A percentile compares a stretch with the other conserved stretches of the same genome.
These are phyloP conservation scores for Sus scrofa DNA, from an alignment of 2,113 vertebrate genomes.

Conservation along the genomic window DNA sequence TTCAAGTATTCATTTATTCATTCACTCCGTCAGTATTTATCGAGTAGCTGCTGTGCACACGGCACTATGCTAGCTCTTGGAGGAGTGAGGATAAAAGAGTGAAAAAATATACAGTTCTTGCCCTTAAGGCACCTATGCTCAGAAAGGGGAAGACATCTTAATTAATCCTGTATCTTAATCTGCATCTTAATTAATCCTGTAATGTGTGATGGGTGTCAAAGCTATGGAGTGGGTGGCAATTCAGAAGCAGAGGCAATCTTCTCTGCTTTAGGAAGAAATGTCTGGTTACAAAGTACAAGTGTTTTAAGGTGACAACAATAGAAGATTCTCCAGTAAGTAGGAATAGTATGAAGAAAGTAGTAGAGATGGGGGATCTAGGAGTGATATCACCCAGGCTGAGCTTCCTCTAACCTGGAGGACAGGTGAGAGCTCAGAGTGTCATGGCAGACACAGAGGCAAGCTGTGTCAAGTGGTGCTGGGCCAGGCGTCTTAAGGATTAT, in stretches of 20 bases:
- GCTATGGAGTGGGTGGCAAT: not conserved
- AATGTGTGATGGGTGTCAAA: not conserved
- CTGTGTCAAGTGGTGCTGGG: not conserved
- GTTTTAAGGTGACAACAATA: not conserved
- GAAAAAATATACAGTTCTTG: not conserved
- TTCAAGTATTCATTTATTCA: slow-evolving; percentile 48
- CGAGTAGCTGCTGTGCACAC: not conserved
- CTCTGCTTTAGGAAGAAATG: not conserved
- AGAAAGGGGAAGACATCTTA: not conserved
- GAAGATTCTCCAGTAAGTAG: not conserved
- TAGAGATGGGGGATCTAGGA: not conserved
- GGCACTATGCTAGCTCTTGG: not conserved
- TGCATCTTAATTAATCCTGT: not conserved
- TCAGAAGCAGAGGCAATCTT: not conserved
- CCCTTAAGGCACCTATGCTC: not conserved
- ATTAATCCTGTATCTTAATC: not conserved
- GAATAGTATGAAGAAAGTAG: not conserved
- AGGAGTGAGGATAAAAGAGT: not conserved
- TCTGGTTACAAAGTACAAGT: not conserved
- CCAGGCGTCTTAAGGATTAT: not conserved
- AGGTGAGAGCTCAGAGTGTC: too few species aligned
- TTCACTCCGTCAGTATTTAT: slow-evolving; percentile 45
- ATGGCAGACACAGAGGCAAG: not conserved
- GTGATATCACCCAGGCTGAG: not conserved
- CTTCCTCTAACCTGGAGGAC: not conserved